These are phyloP conservation scores for Proteles cristata DNA, from an alignment of 2,113 vertebrate species.

Conservation along the genomic window DNA sequence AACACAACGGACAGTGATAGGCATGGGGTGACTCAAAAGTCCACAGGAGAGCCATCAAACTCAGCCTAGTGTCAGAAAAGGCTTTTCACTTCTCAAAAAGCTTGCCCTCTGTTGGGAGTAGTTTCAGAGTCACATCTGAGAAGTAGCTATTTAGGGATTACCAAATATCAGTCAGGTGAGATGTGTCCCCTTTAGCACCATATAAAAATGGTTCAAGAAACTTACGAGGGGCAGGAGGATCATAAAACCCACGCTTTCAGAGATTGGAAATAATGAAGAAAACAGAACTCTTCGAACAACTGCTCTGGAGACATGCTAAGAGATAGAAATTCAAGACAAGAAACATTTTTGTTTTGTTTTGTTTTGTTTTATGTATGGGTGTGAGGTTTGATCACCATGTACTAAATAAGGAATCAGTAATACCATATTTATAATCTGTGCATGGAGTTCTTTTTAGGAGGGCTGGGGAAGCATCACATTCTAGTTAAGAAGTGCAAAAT, in stretches of 20 bases:
- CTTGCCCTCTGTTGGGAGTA: background rate
- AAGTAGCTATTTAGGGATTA: slow-evolving; percentile 71
- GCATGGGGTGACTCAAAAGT: fast-evolving
- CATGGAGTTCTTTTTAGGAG: background rate
- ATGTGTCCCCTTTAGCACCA: slow-evolving; percentile 57
- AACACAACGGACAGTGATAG: background rate
- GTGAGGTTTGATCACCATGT: background rate
- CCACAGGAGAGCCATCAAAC: background rate
- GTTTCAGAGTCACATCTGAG: slow-evolving; percentile 51
- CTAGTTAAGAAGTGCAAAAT: slow-evolving; percentile 60
- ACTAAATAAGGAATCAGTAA: slow-evolving; percentile 37
- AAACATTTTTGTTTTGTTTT: background rate
- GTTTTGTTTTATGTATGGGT: background rate
- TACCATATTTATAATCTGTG: slow-evolving; percentile 28
- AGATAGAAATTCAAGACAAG: slow-evolving; percentile 63
- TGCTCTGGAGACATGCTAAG: slow-evolving; percentile 30
- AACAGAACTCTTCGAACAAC: slow-evolving; percentile 68
- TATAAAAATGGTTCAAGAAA: slow-evolving; percentile 74
- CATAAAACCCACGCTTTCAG: slow-evolving; percentile 68
- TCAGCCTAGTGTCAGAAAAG: background rate
- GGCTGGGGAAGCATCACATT: background rate
- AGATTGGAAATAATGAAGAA: slow-evolving; percentile 76
- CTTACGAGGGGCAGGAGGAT: slow-evolving; percentile 69
- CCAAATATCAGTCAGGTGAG: slow-evolving; percentile 71
- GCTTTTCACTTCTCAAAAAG: background rate